Percentiles rank a stretch among this genome's conserved stretches.
phyloP scores from a whole-genome alignment of 2,113 vertebrate genomes.

The Pungitius pungitius region DNA sequence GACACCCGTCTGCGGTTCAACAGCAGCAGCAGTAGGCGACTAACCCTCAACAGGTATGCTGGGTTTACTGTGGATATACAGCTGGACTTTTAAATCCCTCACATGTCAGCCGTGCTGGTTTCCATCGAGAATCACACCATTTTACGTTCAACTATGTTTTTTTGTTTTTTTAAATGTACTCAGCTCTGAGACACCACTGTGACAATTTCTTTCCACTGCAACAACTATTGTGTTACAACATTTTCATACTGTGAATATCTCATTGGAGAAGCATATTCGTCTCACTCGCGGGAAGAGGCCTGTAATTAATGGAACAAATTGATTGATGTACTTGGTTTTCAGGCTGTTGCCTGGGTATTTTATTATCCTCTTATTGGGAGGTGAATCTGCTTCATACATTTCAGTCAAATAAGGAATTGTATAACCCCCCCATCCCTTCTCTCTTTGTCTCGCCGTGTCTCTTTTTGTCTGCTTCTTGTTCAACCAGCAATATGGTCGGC shows the following conservation, averaged over 20 bases:
- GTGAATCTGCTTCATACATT: conserved; percentile 13
- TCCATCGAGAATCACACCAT: background rate
- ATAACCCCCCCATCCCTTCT: background rate
- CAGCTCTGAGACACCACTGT: background rate
- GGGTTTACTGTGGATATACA: background rate
- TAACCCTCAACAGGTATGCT: conserved; percentile 88
- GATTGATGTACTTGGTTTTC: conserved; percentile 64
- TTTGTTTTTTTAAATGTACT: background rate
- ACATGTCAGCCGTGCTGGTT: background rate
- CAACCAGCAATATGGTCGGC: conserved; percentile 94
- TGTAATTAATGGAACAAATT: conserved; percentile 68
- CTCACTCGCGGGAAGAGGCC: conserved; percentile 35
- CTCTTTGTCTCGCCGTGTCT: background rate
- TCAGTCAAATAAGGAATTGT: conserved; percentile 22
- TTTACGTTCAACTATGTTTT: background rate
- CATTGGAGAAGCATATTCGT: conserved; percentile 43
- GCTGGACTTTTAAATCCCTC: background rate
- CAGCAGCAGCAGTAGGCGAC: conserved; percentile 90
- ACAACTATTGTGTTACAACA: conserved; percentile 19
- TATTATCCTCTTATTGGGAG: conserved; percentile 47
- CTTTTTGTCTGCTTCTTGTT: background rate
- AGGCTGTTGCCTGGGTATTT: conserved; percentile 26
- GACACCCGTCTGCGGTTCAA: conserved; percentile 95
- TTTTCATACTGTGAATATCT: conserved; percentile 49
- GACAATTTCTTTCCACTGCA: background rate